Percentiles rank a stretch among this genome's conserved stretches.
Evolutionary conservation across 2,888 invertebrate genomes (phyloP).

Genomic region (Trichacis sp.): DNA sequence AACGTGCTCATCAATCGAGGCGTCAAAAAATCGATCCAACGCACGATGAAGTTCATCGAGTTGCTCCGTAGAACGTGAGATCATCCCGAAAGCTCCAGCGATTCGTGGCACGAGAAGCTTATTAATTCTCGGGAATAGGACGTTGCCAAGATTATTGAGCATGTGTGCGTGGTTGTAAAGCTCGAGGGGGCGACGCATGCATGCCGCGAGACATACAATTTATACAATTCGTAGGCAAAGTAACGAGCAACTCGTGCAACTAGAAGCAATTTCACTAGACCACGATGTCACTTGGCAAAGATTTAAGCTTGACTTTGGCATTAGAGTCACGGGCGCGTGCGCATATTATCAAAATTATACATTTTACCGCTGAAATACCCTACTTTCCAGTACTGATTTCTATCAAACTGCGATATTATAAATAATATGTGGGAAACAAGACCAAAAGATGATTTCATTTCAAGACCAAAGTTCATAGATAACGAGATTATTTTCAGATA

Average conservation of each 20-base stretch:
- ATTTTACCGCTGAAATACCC: no score
- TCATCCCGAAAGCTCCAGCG: not conserved
- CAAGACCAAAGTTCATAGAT: no score
- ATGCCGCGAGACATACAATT: not conserved
- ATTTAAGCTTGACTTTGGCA: not conserved
- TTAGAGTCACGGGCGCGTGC: not conserved
- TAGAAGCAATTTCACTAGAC: not conserved
- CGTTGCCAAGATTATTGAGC: not conserved
- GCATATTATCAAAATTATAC: no score
- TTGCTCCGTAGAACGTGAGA: not conserved
- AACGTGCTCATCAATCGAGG: no score
- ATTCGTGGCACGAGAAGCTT: not conserved
- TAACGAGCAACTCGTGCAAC: slow-evolving; percentile 1
- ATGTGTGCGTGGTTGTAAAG: not conserved
- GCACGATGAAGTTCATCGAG: no score
- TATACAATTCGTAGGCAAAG: not conserved
- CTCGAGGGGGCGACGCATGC: not conserved
- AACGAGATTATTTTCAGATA: no score
- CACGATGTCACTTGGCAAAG: not conserved
- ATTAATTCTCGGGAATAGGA: slow-evolving; percentile 1
- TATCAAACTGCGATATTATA: no score
- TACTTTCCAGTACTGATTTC: no score
- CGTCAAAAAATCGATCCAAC: no score
- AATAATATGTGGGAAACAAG: no score
- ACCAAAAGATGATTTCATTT: no score